These are phyloP conservation scores for Coregonus sp. DNA, from an alignment of 2,797 vertebrate genomes.

Conservation along the genomic window DNA sequence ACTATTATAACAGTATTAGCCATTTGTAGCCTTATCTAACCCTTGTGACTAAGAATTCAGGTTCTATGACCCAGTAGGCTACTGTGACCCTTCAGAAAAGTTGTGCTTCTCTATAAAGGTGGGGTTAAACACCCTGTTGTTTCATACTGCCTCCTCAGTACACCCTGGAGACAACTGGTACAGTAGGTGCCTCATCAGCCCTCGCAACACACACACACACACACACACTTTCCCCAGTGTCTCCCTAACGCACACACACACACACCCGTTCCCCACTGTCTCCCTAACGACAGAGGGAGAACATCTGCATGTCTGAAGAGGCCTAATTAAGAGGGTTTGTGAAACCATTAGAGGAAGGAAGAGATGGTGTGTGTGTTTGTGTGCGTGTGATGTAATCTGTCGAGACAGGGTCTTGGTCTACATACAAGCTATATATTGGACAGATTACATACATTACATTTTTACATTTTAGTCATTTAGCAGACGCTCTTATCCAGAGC, in stretches of 20 bases:
- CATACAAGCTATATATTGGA: neutral
- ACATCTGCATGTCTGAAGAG: conserved; percentile 19
- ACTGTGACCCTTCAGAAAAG: too few relatives aligned
- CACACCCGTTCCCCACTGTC: neutral
- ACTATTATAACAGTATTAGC: neutral
- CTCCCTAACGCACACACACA: neutral
- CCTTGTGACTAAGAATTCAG: too few relatives aligned
- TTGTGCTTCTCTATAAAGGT: too few relatives aligned
- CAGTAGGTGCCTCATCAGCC: neutral
- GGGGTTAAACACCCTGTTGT: too few relatives aligned
- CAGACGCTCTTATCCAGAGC: too few relatives aligned
- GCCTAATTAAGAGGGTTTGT: conserved; percentile 24
- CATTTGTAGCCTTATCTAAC: neutral
- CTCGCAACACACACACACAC: too few relatives aligned
- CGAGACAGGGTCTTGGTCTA: too few relatives aligned
- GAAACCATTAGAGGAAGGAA: conserved; percentile 12
- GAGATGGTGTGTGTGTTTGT: neutral
- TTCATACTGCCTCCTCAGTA: conserved; percentile 11
- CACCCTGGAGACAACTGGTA: conserved; percentile 1
- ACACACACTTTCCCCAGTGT: too few relatives aligned
- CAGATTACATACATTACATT: neutral
- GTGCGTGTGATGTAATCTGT: neutral
- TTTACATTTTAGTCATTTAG: too few relatives aligned
- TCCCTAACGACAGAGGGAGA: conserved; percentile 1
- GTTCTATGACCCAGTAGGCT: too few relatives aligned